Evolutionary conservation across 2,113 vertebrate species (phyloP).

Genomic region (Galemys pyrenaicus): DNA sequence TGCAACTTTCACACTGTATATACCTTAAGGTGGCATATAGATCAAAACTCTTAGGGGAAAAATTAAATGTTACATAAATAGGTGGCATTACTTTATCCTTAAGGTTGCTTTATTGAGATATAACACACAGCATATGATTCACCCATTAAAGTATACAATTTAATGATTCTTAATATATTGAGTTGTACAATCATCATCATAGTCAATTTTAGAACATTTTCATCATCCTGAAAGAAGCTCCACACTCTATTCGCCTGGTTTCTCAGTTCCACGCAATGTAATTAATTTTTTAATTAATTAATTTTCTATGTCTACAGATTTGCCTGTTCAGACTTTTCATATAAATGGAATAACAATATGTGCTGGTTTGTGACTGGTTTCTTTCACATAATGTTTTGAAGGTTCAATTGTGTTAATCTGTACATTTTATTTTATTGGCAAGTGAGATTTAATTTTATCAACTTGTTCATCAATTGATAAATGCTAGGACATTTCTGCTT

Average conservation of each 20-base stretch:
- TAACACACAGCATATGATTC: not conserved
- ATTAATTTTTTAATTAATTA: too few relatives aligned
- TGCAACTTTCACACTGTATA: not conserved
- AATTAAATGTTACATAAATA: conserved; percentile 8
- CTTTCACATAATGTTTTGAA: conserved; percentile 22
- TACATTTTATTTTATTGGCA: not conserved
- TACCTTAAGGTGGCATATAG: not conserved
- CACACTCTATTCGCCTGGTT: not conserved
- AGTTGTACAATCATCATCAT: not conserved
- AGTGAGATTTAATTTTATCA: not conserved
- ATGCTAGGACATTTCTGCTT: conserved; percentile 1
- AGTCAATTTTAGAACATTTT: conserved; percentile 50
- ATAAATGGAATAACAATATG: not conserved
- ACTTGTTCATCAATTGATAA: not conserved
- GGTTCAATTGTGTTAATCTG: not conserved
- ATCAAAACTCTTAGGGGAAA: not conserved
- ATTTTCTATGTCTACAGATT: conserved; percentile 14
- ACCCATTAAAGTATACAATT: not conserved
- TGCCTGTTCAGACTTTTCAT: not conserved
- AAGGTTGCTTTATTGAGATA: conserved; percentile 4
- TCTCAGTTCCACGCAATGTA: not conserved
- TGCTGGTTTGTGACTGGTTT: conserved; percentile 1
- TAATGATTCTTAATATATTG: not conserved
- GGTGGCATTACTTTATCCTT: conserved; percentile 4
- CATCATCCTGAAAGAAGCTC: not conserved